Evolutionary conservation across 1,140 invertebrate genomes (phyloP), one percentile per base, ranked within the genome.

Genomic region (Anastrepha ludens): DNA sequence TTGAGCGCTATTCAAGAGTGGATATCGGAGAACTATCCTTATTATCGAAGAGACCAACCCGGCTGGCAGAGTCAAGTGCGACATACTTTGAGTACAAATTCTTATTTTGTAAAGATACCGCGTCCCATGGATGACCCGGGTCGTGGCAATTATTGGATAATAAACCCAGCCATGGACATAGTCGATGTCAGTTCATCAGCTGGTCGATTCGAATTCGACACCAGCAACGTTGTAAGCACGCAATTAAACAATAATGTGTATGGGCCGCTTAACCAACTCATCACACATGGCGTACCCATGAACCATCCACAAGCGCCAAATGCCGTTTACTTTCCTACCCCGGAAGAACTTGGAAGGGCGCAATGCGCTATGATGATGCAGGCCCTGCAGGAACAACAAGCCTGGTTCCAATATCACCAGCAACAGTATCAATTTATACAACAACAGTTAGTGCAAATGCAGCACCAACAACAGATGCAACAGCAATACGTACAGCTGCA

Each of bases 31-130:
- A 95, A 96, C 87, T 98, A 98, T 90, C 95, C 97, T 0, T 99
- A 99, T 92, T 99, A 99, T 94, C 95, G 98, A 44, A 98, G 98
- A 6, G 94, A 96, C 0, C 99, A 99, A 90, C 97, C 98, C 92
- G 98, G 98, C 11, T 99, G 98, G 98, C 99, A 99, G 93, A 99
- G 99, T 92, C 99, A 98, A 0, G 98, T 99, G 3, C 94, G 98
- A 0, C 98, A 99, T 92, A 99, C 99, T 92, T 94, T 99, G 4
- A 91, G 91, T n/a, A 78, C 91, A 9, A 91, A 91, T 90, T 89
- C 91, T 2, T 91, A 90, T 65, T 91, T 91, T 87, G 89, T 91
- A 9, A 89, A 90, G 3, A 90, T 91, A 39, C 91, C 91, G 2
- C 90, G 91, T 0, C 90, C 90, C 0, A 47, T 90, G 6, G 91